phyloP scores from a whole-genome alignment of 2,888 invertebrate genomes.

The Helicoverpa assulta region DNA sequence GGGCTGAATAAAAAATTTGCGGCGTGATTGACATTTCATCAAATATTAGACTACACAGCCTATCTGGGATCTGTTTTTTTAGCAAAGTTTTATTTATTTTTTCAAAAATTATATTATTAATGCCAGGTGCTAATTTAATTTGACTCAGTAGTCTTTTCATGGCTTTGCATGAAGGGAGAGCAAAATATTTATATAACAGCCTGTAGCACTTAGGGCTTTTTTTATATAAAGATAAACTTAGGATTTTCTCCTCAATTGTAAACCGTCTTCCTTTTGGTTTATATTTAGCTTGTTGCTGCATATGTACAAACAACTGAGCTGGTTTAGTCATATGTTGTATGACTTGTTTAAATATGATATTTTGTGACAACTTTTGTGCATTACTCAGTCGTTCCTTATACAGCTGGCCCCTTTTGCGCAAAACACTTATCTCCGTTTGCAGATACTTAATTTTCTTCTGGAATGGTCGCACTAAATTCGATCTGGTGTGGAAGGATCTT shows the following conservation, averaged over 20 bases:
- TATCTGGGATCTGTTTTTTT: conserved; percentile 7
- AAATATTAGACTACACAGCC: conserved; percentile 31
- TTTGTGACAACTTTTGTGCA: conserved; percentile 8
- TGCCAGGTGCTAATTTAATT: conserved; percentile 19
- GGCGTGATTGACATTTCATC: conserved; percentile 46
- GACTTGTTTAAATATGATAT: conserved; percentile 3
- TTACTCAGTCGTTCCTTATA: conserved; percentile 14
- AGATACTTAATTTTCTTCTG: conserved; percentile 5
- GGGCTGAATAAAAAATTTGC: conserved; percentile 31
- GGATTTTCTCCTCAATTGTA: conserved; percentile 15
- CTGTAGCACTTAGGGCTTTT: no score
- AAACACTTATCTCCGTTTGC: conserved; percentile 15
- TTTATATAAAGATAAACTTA: neutral
- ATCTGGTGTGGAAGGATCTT: no score
- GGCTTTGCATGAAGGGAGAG: conserved; percentile 14
- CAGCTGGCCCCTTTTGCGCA: conserved; percentile 8
- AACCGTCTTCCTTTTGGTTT: conserved; percentile 13
- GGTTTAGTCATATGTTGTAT: neutral
- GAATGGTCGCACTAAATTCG: no score
- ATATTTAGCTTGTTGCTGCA: neutral
- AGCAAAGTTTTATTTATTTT: conserved; percentile 22
- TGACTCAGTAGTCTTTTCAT: conserved; percentile 5
- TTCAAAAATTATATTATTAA: conserved; percentile 15
- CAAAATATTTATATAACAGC: conserved; percentile 9
- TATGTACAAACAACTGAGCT: neutral